Percentiles rank a stretch among this genome's conserved stretches.
phyloP scores from a whole-genome alignment of 2,888 invertebrate genomes.

The Elysia crispata region DNA sequence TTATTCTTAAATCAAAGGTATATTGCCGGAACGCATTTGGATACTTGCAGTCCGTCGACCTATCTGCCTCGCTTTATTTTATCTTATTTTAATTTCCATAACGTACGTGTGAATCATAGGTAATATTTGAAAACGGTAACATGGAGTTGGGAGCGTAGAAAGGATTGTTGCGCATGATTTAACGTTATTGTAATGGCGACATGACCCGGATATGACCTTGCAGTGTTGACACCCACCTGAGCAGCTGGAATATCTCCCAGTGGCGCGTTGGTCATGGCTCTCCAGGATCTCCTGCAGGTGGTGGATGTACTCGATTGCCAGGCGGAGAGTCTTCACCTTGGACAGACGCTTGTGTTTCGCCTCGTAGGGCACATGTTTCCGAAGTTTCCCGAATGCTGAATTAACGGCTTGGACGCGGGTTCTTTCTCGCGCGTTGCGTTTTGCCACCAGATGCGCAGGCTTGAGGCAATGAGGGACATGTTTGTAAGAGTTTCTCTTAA shows the following conservation, averaged over 20 bases:
- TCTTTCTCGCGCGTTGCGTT: conserved; percentile 83
- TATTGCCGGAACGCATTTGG: too few species aligned
- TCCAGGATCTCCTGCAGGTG: conserved; percentile 79
- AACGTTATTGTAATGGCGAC: too few species aligned
- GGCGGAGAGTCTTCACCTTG: conserved; percentile 82
- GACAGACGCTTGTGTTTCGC: conserved; percentile 79
- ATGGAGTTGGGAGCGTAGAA: too few species aligned
- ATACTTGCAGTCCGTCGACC: too few species aligned
- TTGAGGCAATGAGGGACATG: conserved; percentile 79
- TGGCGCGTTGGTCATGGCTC: conserved; percentile 60
- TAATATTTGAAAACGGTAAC: too few species aligned
- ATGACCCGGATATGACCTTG: too few species aligned
- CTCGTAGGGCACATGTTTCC: conserved; percentile 82
- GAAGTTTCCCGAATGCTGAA: conserved; percentile 81
- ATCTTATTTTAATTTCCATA: too few species aligned
- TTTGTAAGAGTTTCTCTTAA: conserved; percentile 65
- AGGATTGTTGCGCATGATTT: too few species aligned
- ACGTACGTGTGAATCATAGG: too few species aligned
- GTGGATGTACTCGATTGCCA: conserved; percentile 83
- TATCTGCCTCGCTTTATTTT: too few species aligned
- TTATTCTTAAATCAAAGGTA: too few species aligned
- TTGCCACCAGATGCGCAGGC: conserved; percentile 81
- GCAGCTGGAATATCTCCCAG: not conserved
- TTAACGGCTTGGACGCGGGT: conserved; percentile 84
- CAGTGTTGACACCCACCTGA: too few species aligned